Evolutionary conservation across 1,140 invertebrate species (phyloP), one percentile per base, ranked within the genome.

Genomic region (Pachyrhynchus sulphureomaculatus): DNA sequence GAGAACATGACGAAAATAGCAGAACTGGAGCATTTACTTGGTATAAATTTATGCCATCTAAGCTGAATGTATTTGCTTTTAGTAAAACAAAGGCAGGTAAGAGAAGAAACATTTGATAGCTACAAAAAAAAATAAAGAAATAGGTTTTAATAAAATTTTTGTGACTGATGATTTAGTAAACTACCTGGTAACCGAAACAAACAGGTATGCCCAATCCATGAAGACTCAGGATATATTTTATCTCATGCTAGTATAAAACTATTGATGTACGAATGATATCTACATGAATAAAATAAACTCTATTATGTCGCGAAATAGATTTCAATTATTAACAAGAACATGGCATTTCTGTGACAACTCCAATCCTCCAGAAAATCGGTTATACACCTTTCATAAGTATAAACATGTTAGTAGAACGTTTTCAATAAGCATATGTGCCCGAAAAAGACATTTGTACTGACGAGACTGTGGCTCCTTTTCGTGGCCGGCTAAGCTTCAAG

Each of bases 171-270:
- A 47, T 12, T 21, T 64, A 4, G 34, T 65, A 24, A 44, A 53
- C n/a, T 57, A 61, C 8, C 53, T 60, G 49, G 63, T 65, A 34
- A 17, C 36, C 17, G 49, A 65, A 65, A 65, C 51, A 17, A 65
- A 65, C 42, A 34, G n/a, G 17, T 65, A 61, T 18, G 34, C 34
- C 2, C n/a, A n/a, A n/a, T 37, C n/a, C 6, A 9, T n/a, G 13
- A 37, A 37, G 17, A 13, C 34, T 37, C 5, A 4, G 5, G n/a
- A 37, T n/a, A n/a, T n/a, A 13, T 5, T 37, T 37, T 37, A 13
- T 13, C 34, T 54, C 20, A n/a, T 12, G 33, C 36, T 6, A 21
- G 34, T 24, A 51, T 63, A 5, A 47, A 37, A 37, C 29, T 65
- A 65, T 48, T 55, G 58, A 58, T 55, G 26, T 23, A 65, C 17